Evolutionary conservation across 2,888 invertebrate genomes (phyloP).

Genomic region (Saturnia japonica): DNA sequence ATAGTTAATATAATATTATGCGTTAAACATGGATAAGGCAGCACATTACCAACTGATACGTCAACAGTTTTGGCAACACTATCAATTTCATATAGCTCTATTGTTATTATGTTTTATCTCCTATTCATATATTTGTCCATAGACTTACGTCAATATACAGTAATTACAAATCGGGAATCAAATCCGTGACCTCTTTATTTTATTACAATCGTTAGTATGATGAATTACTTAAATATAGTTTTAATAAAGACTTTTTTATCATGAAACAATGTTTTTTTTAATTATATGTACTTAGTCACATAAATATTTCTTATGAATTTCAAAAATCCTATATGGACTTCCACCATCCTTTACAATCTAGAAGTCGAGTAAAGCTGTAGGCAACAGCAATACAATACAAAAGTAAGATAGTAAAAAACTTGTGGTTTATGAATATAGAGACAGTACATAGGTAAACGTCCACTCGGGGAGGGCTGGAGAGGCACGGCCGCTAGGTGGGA

Average conservation of each 20-base stretch:
- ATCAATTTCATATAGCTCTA: background rate
- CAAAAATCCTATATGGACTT: too few species aligned
- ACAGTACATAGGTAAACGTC: background rate
- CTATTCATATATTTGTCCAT: background rate
- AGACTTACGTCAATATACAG: background rate
- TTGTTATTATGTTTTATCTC: background rate
- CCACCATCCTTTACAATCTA: too few species aligned
- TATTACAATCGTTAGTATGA: background rate
- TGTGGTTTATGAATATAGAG: slow-evolving; percentile 11
- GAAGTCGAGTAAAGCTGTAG: background rate
- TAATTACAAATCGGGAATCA: background rate
- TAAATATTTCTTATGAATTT: background rate
- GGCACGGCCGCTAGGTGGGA: slow-evolving; percentile 17
- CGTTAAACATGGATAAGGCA: background rate
- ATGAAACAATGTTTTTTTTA: too few species aligned
- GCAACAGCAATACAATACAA: background rate
- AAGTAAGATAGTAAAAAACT: background rate
- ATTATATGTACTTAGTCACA: background rate
- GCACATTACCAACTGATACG: background rate
- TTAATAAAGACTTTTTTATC: background rate
- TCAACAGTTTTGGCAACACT: background rate
- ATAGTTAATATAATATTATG: background rate
- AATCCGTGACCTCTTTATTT: background rate
- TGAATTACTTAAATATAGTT: background rate
- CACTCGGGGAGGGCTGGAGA: background rate